Evolutionary conservation across 2,797 vertebrate species (phyloP), one percentile per base, ranked within the genome.

Genomic region (Danionella dracula): DNA sequence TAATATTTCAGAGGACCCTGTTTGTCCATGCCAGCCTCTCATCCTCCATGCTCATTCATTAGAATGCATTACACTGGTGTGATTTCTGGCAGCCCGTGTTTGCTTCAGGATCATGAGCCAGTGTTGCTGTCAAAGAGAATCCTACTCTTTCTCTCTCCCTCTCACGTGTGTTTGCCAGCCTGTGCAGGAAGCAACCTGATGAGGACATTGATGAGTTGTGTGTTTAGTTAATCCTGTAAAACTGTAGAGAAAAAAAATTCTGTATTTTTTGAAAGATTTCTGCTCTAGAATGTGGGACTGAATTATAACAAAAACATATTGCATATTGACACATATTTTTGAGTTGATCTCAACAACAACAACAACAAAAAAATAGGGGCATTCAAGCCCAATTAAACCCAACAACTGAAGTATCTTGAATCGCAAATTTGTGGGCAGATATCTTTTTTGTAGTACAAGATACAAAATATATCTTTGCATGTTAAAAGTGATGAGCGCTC

Each of bases 1-100:
- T 73, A 85, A 85, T 84, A 80, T 85, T 84, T 85, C 76, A 83
- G 78, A 77, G 72, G 68, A 80, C 44, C 73, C 61, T 77, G 78
- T 84, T 85, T 81, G 78, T 72, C 76, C 82, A 70, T 72, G 76
- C 68, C 74, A 73, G 73, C 74, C 50, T 15, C 74, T 82, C 72
- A 68, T 80, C 76, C 76, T 64, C 61, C 76, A 80, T 83, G 83
- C 81, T 50, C 71, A 77, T 81, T 82, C 78, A 82, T 81, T 84
- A 81, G 21, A 60, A 59, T 60, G 63, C 74, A 76, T 80, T 74
- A 76, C 76, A 84, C 71, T 74, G 76, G 75, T 71, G 73, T 78
- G 76, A 74, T 76, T 71, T 75, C 79, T 79, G 72, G 67, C 70
- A 78, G 77, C 49, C 51, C 3, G 60, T 70, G 45, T 78, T 68